These are phyloP conservation scores for Calyptommatus sinebrachiatus DNA, from an alignment of 2,113 vertebrate genomes.

Conservation along the genomic window DNA sequence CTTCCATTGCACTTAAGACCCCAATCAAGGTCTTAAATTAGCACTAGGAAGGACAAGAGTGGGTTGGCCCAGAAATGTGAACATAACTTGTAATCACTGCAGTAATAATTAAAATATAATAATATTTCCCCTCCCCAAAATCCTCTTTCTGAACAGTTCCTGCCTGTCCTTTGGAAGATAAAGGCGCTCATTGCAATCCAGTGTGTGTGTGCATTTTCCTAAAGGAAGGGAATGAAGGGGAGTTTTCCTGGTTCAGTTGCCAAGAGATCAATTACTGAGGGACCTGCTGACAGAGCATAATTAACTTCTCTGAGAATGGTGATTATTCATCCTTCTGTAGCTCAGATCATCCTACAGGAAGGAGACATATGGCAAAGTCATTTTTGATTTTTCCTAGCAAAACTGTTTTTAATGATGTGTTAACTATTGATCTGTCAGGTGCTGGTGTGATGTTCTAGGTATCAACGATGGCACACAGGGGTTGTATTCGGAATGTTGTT, in stretches of 20 bases:
- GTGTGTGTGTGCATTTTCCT: neutral
- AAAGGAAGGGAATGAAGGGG: neutral
- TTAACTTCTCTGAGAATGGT: constrained; percentile 60
- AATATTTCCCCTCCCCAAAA: too few species aligned
- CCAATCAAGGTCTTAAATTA: too few species aligned
- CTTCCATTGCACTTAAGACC: too few species aligned
- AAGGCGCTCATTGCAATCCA: neutral
- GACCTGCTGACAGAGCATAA: constrained; percentile 62
- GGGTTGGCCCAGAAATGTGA: too few species aligned
- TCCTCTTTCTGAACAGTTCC: too few species aligned
- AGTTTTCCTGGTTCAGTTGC: constrained; percentile 37
- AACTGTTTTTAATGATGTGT: constrained; percentile 59
- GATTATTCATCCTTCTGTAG: constrained; percentile 58
- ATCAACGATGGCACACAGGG: constrained; percentile 30
- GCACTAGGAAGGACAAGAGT: too few species aligned
- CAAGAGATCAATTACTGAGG: constrained; percentile 33
- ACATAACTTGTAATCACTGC: too few species aligned
- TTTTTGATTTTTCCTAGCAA: constrained; percentile 58
- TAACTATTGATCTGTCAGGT: constrained; percentile 64
- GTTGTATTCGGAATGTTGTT: constrained; percentile 22
- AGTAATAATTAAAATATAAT: too few species aligned
- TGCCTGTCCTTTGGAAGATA: too few species aligned
- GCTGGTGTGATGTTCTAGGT: constrained; percentile 54
- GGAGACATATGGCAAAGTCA: constrained; percentile 63
- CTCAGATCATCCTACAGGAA: constrained; percentile 39